Conservation (phyloP, 2,888 invertebrate species). For the Cyrtodaria siliqua region DNA sequence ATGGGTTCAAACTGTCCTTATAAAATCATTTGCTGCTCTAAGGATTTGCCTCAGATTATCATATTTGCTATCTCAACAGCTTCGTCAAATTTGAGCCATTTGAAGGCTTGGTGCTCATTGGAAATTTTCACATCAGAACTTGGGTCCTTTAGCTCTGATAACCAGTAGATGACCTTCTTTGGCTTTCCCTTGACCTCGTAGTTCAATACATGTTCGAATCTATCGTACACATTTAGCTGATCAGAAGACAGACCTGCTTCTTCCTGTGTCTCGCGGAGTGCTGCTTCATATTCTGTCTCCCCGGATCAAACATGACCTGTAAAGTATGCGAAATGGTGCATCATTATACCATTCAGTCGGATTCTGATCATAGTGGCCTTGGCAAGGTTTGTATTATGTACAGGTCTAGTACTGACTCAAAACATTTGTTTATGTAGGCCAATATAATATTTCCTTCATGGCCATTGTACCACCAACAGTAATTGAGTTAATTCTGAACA, state of each 20-base stretch:
- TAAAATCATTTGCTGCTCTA: slow-evolving; percentile 85
- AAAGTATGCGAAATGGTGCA: slow-evolving; percentile 14
- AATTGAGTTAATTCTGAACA: no score
- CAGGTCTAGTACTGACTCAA: no score
- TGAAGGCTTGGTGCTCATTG: slow-evolving; percentile 92
- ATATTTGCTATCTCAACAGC: slow-evolving; percentile 90
- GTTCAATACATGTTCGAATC: slow-evolving; percentile 76
- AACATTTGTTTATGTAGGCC: no score
- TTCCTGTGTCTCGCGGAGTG: slow-evolving; percentile 95
- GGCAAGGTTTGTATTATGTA: no score
- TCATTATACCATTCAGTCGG: background rate
- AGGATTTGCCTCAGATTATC: slow-evolving; percentile 89
- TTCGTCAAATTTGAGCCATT: slow-evolving; percentile 92
- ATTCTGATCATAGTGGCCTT: no score
- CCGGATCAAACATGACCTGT: slow-evolving; percentile 96
- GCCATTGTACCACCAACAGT: no score
- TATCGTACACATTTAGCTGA: slow-evolving; percentile 87
- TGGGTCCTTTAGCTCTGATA: slow-evolving; percentile 92
- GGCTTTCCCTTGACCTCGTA: slow-evolving; percentile 80
- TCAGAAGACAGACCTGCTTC: slow-evolving; percentile 93
- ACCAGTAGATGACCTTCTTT: slow-evolving; percentile 89
- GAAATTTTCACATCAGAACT: slow-evolving; percentile 90
- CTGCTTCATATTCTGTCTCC: slow-evolving; percentile 93
- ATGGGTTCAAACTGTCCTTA: slow-evolving; percentile 86
- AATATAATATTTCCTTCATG: no score